Base-by-base conservation (phyloP, 2,113 vertebrate species). In the Caranx ignobilis region DNA sequence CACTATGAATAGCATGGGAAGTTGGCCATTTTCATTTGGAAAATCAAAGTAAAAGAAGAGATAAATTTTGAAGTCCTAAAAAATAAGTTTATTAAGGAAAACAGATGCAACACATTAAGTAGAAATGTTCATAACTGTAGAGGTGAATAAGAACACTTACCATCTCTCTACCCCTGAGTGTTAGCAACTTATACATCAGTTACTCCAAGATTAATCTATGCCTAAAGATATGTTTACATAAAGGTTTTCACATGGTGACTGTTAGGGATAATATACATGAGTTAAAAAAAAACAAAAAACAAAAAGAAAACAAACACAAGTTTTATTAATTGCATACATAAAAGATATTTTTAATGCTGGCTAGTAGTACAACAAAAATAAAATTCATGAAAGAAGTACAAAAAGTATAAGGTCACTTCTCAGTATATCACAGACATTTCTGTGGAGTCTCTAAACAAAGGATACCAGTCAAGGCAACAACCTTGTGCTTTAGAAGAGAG, bases 391-490 rank as follows among this genome's bases (percentile, higher is more conserved):
- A 43, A 69, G 39, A 79, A 26, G 26, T 26, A 26, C 1, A 26
- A 81, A 77, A 47, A 11, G 2, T 81, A 35, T 69, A 81, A 82
- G 70, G 75, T 75, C 70, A 86, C 77, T 73, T 88, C 13, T 81
- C 4, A 10, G n/a, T 39, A 64, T 43, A 56, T 57, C 19, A 59
- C 43, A 79, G 41, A 65, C 41, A 75, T 48, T 47, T 80, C 16
- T 34, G 41, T 1, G 2, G 13, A 79, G 66, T 61, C 32, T n/a
- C 54, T 31, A 21, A 59, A 68, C 45, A 39, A 61, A 67, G 35
- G 79, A 47, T 4, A 57, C 0, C 15, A 19, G 12, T 70, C 2
- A 48, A 81, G 72, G 54, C 9, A 68, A 56, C 18, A 32, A 54
- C 48, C 68, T 63, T 80, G 56, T 80, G 71, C 71, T 60, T 19